A percentile compares a stretch with the other conserved stretches of the same genome.
Evolutionary conservation across 1,140 invertebrate species (phyloP).

Genomic region (Diabrotica undecimpunctata): DNA sequence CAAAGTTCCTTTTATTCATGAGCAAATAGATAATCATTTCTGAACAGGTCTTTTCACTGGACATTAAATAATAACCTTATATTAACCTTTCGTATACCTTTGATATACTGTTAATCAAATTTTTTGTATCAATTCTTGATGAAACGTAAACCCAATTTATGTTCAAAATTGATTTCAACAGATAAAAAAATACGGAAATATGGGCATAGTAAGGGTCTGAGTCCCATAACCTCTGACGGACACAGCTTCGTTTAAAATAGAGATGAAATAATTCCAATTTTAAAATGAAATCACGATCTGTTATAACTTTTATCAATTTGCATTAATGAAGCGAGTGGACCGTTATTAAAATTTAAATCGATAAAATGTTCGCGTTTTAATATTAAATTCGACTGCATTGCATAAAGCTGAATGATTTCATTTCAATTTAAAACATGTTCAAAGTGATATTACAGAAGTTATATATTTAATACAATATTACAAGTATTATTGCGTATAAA

Average conservation of each 20-base stretch:
- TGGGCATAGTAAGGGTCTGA: too few species aligned
- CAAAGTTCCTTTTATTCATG: too few species aligned
- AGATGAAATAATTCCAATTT: conserved; percentile 8
- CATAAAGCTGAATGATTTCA: conserved; percentile 11
- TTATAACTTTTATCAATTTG: conserved; percentile 15
- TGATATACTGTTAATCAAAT: too few species aligned
- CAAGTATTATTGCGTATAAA: background rate
- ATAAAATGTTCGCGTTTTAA: conserved; percentile 12
- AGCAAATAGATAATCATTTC: too few species aligned
- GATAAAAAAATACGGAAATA: too few species aligned
- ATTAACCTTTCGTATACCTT: too few species aligned
- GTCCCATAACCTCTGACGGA: too few species aligned
- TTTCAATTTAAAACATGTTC: conserved; percentile 9
- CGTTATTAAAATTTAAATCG: conserved; percentile 15
- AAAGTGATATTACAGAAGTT: background rate
- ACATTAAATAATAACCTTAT: too few species aligned
- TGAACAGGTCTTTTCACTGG: too few species aligned
- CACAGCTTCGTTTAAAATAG: background rate
- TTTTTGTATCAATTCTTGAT: too few species aligned
- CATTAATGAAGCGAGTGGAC: conserved; percentile 13
- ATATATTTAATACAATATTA: conserved; percentile 5
- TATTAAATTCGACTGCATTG: conserved; percentile 9
- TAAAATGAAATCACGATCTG: conserved; percentile 12
- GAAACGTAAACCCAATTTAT: too few species aligned
- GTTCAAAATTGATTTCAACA: too few species aligned